These are phyloP conservation scores for Pomatostomus ruficeps DNA, from an alignment of 2,113 vertebrate genomes.

Conservation along the genomic window DNA sequence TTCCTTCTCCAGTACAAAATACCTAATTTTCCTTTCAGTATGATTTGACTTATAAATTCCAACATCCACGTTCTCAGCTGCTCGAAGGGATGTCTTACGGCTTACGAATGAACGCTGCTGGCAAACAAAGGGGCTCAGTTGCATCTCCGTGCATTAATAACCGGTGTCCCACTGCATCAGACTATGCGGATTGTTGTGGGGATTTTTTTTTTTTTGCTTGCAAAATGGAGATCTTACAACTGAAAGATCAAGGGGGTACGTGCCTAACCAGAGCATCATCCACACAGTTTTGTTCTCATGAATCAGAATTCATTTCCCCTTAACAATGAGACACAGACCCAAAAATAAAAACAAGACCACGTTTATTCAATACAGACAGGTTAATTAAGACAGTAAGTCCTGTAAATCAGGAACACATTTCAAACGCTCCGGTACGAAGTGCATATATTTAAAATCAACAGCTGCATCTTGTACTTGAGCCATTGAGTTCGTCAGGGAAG, in stretches of 20 bases:
- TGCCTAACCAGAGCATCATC: not conserved
- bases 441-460: conserved; percentile 66
- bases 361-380: conserved; percentile 72
- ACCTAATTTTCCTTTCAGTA: not conserved
- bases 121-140: conserved; percentile 63
- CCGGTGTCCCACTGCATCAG: conserved; percentile 44
- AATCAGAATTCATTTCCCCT: not conserved
- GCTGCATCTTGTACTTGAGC: conserved; percentile 32
- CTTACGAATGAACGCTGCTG: not conserved
- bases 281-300: not conserved
- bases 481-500: conserved; percentile 56
- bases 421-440: conserved; percentile 73
- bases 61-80: not conserved
- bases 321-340: conserved; percentile 35
- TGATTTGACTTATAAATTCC: not conserved
- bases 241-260: not conserved
- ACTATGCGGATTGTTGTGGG: conserved; percentile 16
- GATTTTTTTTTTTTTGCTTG: not conserved
- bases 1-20: not conserved
- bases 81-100: not conserved
- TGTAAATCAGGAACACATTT: conserved; percentile 68
- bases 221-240: conserved; percentile 40
- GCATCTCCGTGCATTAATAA: conserved; percentile 54
- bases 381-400: conserved; percentile 69
- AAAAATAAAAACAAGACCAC: conserved; percentile 63